Percentiles rank a stretch among this genome's conserved stretches.
These are phyloP conservation scores for Helicolenus hilgendorfi DNA, from an alignment of 2,797 vertebrate species.

Conservation along the genomic window DNA sequence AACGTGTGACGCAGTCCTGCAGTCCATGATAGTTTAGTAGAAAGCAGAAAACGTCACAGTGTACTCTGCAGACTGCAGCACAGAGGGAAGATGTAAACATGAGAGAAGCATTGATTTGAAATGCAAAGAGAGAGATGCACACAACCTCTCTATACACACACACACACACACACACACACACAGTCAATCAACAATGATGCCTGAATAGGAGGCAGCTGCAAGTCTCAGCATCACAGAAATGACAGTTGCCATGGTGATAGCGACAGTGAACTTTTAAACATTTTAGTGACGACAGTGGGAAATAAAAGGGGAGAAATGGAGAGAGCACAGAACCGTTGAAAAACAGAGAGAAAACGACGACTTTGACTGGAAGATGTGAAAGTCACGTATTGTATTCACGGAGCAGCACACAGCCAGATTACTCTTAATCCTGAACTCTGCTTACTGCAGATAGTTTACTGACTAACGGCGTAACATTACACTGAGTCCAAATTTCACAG, in stretches of 20 bases:
- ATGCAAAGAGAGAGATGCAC: conserved; percentile 37
- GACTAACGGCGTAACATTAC: neutral
- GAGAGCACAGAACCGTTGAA: conserved; percentile 7
- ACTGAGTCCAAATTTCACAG: conserved; percentile 31
- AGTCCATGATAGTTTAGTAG: conserved; percentile 46
- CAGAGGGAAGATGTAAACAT: conserved; percentile 54
- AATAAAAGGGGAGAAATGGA: conserved; percentile 11
- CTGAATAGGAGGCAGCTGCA: conserved; percentile 83
- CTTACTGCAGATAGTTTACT: conserved; percentile 39
- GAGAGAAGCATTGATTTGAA: conserved; percentile 64
- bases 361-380: conserved; percentile 28
- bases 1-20: conserved; percentile 25
- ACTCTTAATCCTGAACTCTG: conserved; percentile 42
- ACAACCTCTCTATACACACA: conserved; percentile 3
- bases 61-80: conserved; percentile 27
- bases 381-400: conserved; percentile 15
- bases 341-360: conserved; percentile 33
- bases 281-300: conserved; percentile 70
- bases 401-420: conserved; percentile 26
- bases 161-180: conserved; percentile 2
- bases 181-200: conserved; percentile 67
- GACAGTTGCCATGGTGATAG: conserved; percentile 89
- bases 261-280: conserved; percentile 86
- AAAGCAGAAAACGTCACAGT: conserved; percentile 37
- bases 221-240: conserved; percentile 80